Conservation (phyloP, 2,113 vertebrate genomes). For the Vulpes lagopus region DNA sequence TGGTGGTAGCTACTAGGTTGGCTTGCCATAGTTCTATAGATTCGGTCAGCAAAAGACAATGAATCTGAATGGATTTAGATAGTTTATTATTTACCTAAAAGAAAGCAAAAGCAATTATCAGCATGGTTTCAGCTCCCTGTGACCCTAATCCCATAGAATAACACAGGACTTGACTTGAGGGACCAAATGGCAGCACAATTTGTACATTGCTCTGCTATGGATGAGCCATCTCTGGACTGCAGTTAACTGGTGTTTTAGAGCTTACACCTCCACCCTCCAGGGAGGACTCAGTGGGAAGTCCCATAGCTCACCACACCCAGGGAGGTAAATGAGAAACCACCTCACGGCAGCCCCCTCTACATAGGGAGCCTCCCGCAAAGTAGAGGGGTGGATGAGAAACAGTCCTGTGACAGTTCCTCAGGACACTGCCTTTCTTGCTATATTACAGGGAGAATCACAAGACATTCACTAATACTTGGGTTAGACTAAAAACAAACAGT, state of each 20-base stretch:
- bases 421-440: background rate
- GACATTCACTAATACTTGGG: background rate
- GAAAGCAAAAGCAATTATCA: slow-evolving; percentile 36
- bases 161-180: background rate
- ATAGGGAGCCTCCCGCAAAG: background rate
- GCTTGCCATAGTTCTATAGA: background rate
- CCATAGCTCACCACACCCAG: background rate
- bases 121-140: background rate
- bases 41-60: background rate
- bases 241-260: background rate
- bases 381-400: background rate
- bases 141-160: background rate
- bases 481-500: background rate
- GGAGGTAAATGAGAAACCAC: background rate
- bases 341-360: background rate
- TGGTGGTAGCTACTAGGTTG: background rate
- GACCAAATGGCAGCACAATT: background rate
- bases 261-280: fast-evolving
- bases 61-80: background rate
- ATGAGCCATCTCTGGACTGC: background rate
- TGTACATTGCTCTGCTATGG: background rate
- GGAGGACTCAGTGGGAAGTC: background rate
- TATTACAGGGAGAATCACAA: background rate
- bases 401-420: background rate
- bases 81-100: background rate